Evolutionary conservation across 2,888 invertebrate genomes (phyloP), one percentile per base, ranked within the genome.

Genomic region (Drosophila emarginata): DNA sequence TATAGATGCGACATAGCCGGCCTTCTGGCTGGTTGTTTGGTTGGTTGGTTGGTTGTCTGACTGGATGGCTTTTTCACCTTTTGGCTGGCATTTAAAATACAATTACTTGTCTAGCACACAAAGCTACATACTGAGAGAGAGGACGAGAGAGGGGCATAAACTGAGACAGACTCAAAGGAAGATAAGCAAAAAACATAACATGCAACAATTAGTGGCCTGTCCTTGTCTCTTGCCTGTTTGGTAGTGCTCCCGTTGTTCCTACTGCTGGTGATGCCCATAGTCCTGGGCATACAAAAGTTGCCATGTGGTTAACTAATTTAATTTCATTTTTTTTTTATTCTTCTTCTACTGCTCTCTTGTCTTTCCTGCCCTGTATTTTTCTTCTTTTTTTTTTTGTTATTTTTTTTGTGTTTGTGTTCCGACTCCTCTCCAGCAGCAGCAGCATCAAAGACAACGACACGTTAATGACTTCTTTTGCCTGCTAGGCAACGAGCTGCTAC

Each of bases 291-390:
- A 80, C 87, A 85, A 82, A 82, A 87, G 87, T 83, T 80, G 78
- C 84, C 86, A 83, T 89, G 90, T 88, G 89, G 89, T 90, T 89
- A 90, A 88, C 90, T 89, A 89, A 89, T 89, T 89, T 89, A 89
- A 88, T 85, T 88, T 85, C 74, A 69, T 75, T 74, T 72, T 74
- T 74, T 74, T 77, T 74, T 80, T n/a, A n/a, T 74, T 59, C 14
- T 40, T 53, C 28, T 37, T 45, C 11, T 18, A 39, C 15, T 58
- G 63, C 26, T 56, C 45, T 45, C 45, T 45, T 45, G 21, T 45
- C 40, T 45, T 15, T 45, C 7, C 9, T 45, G 14, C 0, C 15
- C 15, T 40, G 7, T 45, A 15, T 39, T 40, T 9, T 40, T 14
- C 7, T 2, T n/a, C n/a, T n/a, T n/a, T n/a, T n/a, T n/a, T n/a